Base-by-base conservation (phyloP, 2,113 vertebrate genomes). In the Plectropomus leopardus region DNA sequence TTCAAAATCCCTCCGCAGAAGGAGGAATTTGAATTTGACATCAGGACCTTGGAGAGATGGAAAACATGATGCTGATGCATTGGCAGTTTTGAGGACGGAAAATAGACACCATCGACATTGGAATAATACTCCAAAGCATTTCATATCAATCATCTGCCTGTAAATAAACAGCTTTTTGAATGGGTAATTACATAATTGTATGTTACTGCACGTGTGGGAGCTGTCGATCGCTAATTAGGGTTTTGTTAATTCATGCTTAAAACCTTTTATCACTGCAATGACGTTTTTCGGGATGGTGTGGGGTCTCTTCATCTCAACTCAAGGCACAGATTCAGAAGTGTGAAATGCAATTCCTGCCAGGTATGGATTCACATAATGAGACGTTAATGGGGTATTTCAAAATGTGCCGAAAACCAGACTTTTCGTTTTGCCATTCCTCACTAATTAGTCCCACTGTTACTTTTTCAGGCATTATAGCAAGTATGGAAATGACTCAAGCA, bases 371-470 rank as follows among this genome's bases (percentile, higher is more conserved):
- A 1, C 63, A 51, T 78, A 86, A 85, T 90, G 74, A 77, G 40
- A 28, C 53, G n/a, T 77, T 72, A 72, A 77, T 76, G 51, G 55
- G 40, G n/a, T 30, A 77, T 76, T 85, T 86, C 40, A 44, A 90
- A 81, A 83, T 76, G 47, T 72, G 16, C 50, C 36, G 51, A 57
- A 77, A 70, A 75, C 24, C 24, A 53, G 59, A 63, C 50, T 71
- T 26, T 50, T 58, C 11, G 7, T 48, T 78, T 54, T 73, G 73
- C 42, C 40, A 24, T 58, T 68, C 42, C 36, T n/a, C 66, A 59
- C 60, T 83, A 83, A 88, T 86, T 88, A 89, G 70, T 77, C 76
- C 73, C 85, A 55, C 23, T 45, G 78, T 63, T 86, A 63, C 24
- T 84, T 72, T n/a, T 71, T 26, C 68, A 54, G 72, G 63, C 67